These are phyloP conservation scores for Lasioglossum marginatum DNA, from an alignment of 2,888 invertebrate genomes.

Conservation along the genomic window DNA sequence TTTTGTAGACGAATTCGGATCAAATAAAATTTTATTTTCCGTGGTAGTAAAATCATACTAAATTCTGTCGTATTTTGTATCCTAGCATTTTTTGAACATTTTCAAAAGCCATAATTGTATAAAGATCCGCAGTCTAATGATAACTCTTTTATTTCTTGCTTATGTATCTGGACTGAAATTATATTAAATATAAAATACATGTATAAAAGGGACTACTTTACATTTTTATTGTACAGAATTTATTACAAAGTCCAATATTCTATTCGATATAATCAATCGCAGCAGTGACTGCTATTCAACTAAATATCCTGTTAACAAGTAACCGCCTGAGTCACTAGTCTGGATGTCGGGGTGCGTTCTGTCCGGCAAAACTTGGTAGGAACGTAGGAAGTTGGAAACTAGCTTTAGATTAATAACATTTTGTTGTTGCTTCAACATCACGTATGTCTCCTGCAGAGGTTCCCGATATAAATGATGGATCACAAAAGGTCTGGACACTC, in stretches of 20 bases:
- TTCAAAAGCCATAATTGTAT: no score
- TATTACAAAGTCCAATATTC: background rate
- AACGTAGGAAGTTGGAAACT: slow-evolving; percentile 94
- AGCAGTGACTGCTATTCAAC: slow-evolving; percentile 57
- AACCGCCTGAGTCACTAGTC: slow-evolving; percentile 96
- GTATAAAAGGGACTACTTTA: slow-evolving; percentile 14
- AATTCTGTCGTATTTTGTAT: no score
- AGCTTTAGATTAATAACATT: slow-evolving; percentile 92
- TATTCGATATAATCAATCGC: background rate
- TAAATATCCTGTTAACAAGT: slow-evolving; percentile 90
- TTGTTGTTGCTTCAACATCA: slow-evolving; percentile 89
- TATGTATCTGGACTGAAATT: background rate
- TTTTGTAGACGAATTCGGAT: no score
- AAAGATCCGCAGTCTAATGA: no score
- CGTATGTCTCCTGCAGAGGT: slow-evolving; percentile 93
- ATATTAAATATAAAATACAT: slow-evolving; percentile 4
- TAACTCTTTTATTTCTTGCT: slow-evolving; percentile 16
- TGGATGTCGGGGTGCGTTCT: slow-evolving; percentile 97
- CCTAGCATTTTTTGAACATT: no score
- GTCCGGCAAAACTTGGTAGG: slow-evolving; percentile 95
- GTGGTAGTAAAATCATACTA: no score
- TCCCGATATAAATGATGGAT: slow-evolving; percentile 93
- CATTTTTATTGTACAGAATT: slow-evolving; percentile 9
- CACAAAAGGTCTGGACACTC: slow-evolving; percentile 93
- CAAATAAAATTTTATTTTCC: no score